Conservation (phyloP, 2,113 vertebrate species). For the Plotosus lineatus region DNA sequence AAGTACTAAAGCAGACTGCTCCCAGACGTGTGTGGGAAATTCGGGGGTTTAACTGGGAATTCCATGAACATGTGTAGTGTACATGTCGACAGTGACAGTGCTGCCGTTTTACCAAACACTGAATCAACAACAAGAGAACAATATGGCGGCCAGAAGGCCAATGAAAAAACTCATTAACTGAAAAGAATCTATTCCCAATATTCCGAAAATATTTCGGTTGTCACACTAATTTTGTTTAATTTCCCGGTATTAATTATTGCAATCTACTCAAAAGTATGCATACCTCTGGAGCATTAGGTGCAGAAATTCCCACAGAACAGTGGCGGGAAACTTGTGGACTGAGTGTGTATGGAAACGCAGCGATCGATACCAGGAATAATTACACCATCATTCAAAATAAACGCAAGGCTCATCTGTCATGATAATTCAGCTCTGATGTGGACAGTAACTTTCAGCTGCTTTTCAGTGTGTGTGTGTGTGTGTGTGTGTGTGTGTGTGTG, state of each 20-base stretch:
- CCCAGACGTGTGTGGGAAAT: background rate
- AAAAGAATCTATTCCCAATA: background rate
- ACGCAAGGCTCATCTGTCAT: background rate
- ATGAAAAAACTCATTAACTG: background rate
- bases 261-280: background rate
- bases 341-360: background rate
- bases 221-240: background rate
- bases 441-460: background rate
- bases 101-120: too few relatives aligned
- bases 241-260: background rate
- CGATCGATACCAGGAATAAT: constrained; percentile 3
- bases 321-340: background rate
- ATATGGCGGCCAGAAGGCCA: background rate
- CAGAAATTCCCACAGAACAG: background rate
- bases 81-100: too few relatives aligned
- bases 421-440: background rate
- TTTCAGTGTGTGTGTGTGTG: constrained; percentile 11
- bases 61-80: too few relatives aligned
- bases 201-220: background rate
- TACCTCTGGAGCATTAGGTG: background rate
- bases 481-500: constrained; percentile 21
- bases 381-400: constrained; percentile 13
- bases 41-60: too few relatives aligned
- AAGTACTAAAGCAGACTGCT: too few relatives aligned
- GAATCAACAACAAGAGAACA: background rate